phyloP scores from a whole-genome alignment of 2,797 vertebrate genomes.

The Rhyacichthys aspro region DNA sequence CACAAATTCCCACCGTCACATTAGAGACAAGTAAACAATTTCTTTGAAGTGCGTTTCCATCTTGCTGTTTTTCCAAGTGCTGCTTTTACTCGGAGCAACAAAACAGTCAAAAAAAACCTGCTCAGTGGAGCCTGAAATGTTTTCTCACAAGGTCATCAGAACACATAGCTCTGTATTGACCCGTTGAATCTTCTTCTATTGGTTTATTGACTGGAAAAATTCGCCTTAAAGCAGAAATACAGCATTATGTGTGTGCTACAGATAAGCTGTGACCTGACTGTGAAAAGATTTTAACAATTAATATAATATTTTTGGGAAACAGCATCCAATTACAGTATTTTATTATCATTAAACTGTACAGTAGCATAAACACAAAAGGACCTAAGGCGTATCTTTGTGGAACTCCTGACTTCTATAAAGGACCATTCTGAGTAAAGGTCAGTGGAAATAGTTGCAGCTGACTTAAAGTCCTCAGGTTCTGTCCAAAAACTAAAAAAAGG shows the following conservation, averaged over 20 bases:
- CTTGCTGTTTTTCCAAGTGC: conserved; percentile 20
- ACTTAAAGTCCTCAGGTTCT: too few species aligned
- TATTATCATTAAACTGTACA: too few species aligned
- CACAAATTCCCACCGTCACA: conserved; percentile 24
- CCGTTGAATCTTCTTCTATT: background rate
- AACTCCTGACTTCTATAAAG: too few species aligned
- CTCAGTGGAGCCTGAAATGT: conserved; percentile 6
- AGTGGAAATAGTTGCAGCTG: too few species aligned
- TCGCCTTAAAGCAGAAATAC: background rate
- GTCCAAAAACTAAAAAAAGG: too few species aligned
- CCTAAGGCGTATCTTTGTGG: too few species aligned
- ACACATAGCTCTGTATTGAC: background rate
- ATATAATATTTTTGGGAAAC: too few species aligned
- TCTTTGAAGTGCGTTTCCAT: conserved; percentile 22
- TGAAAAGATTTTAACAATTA: background rate
- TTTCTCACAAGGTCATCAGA: conserved; percentile 5
- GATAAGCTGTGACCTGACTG: background rate
- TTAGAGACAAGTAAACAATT: conserved; percentile 32
- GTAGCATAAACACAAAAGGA: too few species aligned
- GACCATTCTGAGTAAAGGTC: too few species aligned
- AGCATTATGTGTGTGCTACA: background rate
- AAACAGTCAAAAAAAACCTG: background rate
- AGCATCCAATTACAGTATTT: too few species aligned
- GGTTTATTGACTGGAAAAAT: conserved; percentile 1
- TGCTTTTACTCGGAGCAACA: conserved; percentile 2